phyloP scores from a whole-genome alignment of 2,888 invertebrate species.

The Metopia argyrocephala region DNA sequence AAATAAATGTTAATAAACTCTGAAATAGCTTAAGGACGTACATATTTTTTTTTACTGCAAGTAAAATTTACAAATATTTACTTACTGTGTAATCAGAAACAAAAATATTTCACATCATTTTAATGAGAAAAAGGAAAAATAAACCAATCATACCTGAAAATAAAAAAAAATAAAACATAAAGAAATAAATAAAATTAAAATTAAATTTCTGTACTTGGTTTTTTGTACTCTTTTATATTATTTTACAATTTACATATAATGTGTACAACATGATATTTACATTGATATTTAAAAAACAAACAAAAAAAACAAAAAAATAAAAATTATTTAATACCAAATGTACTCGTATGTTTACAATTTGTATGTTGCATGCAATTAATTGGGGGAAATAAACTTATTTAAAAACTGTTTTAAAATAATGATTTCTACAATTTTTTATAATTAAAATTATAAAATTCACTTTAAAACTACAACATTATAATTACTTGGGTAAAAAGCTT shows the following conservation, averaged over 20 bases:
- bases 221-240: not conserved
- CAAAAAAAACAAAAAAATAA: too few relatives aligned
- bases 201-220: conserved; percentile 8
- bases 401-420: conserved; percentile 30
- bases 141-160: conserved; percentile 50
- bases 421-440: conserved; percentile 4
- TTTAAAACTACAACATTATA: conserved; percentile 3
- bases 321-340: too few relatives aligned
- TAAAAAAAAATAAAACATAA: conserved; percentile 23
- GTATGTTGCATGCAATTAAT: conserved; percentile 30
- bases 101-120: conserved; percentile 28
- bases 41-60: not conserved
- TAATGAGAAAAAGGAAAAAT: conserved; percentile 38
- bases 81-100: conserved; percentile 33
- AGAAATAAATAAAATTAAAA: conserved; percentile 30
- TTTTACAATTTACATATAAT: conserved; percentile 11
- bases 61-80: conserved; percentile 48
- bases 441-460: not conserved
- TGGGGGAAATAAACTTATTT: conserved; percentile 4
- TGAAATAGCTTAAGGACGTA: not conserved
- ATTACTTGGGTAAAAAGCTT: not conserved
- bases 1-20: conserved; percentile 37
- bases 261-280: conserved; percentile 22
- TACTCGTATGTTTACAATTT: not conserved
- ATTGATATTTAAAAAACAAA: not conserved